Evolutionary conservation across 2,113 vertebrate genomes (phyloP).

Genomic region (Ailuropoda melanoleuca): DNA sequence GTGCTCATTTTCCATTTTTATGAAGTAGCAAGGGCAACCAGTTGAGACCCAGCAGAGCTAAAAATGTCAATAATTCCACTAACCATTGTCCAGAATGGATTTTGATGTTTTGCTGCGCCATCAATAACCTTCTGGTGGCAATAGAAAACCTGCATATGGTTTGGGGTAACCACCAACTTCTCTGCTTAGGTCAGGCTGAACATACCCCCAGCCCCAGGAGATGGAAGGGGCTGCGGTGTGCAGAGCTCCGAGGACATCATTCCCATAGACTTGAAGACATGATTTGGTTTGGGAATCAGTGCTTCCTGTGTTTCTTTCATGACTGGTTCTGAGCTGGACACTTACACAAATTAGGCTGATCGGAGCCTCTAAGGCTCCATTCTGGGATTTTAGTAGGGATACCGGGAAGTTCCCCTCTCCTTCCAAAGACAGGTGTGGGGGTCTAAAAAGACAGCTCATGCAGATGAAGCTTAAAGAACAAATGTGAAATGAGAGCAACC

Average conservation of each 20-base stretch:
- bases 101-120: not conserved
- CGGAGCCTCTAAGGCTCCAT: not conserved
- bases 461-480: not conserved
- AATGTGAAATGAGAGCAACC: not conserved
- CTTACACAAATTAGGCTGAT: not conserved
- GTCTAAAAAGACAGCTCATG: not conserved
- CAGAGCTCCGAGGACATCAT: not conserved
- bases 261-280: no score
- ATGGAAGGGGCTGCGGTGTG: not conserved
- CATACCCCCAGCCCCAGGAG: fast-evolving
- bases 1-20: not conserved
- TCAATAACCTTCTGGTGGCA: not conserved
- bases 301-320: not conserved
- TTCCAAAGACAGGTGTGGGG: not conserved
- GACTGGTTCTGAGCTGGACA: not conserved
- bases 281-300: not conserved
- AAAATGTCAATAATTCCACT: not conserved
- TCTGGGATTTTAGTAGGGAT: not conserved
- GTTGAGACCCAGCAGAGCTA: not conserved
- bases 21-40: not conserved
- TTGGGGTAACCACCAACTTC: not conserved
- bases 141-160: not conserved
- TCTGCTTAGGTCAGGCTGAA: not conserved
- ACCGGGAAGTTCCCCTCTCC: not conserved
- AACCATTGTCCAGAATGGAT: not conserved